Evolutionary conservation across 2,888 invertebrate species (phyloP).

Genomic region (Ctenicera cuprea): DNA sequence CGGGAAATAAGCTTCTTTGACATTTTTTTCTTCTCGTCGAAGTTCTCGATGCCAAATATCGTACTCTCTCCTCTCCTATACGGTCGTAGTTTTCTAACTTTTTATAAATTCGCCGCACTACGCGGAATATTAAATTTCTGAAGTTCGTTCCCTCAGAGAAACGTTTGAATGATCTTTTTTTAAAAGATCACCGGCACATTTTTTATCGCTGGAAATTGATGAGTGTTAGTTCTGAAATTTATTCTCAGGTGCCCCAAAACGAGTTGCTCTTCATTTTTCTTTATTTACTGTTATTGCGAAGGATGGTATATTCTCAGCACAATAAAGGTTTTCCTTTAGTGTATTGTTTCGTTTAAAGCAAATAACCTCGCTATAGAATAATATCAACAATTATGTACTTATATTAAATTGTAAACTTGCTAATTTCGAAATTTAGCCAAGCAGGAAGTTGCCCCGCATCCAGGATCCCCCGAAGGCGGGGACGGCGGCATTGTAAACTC

Average conservation of each 20-base stretch:
- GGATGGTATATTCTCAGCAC: background rate
- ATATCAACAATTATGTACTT: slow-evolving; percentile 39
- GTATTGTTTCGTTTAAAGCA: background rate
- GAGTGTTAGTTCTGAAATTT: slow-evolving; percentile 24
- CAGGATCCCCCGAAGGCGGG: slow-evolving; percentile 26
- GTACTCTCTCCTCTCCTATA: slow-evolving; percentile 9
- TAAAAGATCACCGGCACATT: slow-evolving; percentile 38
- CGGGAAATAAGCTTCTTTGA: slow-evolving; percentile 48
- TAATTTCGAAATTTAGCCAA: slow-evolving; percentile 46
- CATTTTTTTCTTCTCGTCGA: slow-evolving; percentile 41
- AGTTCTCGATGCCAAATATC: slow-evolving; percentile 43
- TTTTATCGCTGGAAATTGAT: slow-evolving; percentile 30
- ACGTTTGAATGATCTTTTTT: slow-evolving; percentile 44
- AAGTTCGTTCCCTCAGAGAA: slow-evolving; percentile 42
- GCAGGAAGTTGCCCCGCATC: slow-evolving; percentile 39
- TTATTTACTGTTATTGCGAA: too few species aligned
- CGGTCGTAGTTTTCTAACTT: slow-evolving; percentile 41
- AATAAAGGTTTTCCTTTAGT: background rate
- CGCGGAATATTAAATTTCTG: slow-evolving; percentile 46
- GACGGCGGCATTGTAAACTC: slow-evolving; percentile 44
- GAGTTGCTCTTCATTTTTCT: too few species aligned
- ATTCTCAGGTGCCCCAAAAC: background rate
- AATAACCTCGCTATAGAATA: slow-evolving; percentile 27
- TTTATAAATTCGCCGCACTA: slow-evolving; percentile 48
- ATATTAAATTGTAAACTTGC: slow-evolving; percentile 47